Base-by-base conservation (phyloP, 2,797 vertebrate species). In the Melanotaenia trifasciata region DNA sequence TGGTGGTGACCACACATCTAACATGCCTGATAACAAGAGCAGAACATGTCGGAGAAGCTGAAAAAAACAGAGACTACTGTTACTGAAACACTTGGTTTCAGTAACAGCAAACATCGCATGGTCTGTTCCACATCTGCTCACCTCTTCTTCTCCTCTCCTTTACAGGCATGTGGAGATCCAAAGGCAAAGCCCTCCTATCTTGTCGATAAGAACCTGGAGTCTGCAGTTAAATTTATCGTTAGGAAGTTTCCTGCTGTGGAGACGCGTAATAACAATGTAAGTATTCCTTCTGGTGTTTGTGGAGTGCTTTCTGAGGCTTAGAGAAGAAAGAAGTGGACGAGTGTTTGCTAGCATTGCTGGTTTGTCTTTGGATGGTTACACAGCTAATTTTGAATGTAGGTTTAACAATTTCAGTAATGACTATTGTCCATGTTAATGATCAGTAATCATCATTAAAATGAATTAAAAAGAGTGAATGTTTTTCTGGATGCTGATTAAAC, bases 171-270 rank as follows among this genome's bases (percentile, higher is more conserved):
- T 51, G 98, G 98, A 53, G 98, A 99, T 68, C 97, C 98, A 82
- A 99, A 99, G 94, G 98, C 97, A 81, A 99, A 99, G 91, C 98
- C 97, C 81, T 99, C 97, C 53, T 99, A 98, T 85, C 97, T 99
- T 74, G 97, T 98, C 51, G 97, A 99, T 92, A 99, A 99, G 95
- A 99, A 99, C 92, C 91, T 99, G 92, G 98, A 99, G 90, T 99
- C 97, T 32, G 98, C 98, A 4, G 98, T 99, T 89, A 99, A 99
- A 93, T 99, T 99, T 92, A 99, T 99, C 84, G 98, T 99, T 91
- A 95, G 98, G 89, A 99, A 99, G 90, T 99, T 99, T 70, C 98
- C 98, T 33, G 97, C 97, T 24, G 97, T 99, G 83, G 98, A 99
- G 94, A 99, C 98, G 0, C 95, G 97, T 56, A 99, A 99, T 85